These are phyloP conservation scores for Brassicogethes aeneus DNA, from an alignment of 2,888 invertebrate genomes.

Conservation along the genomic window DNA sequence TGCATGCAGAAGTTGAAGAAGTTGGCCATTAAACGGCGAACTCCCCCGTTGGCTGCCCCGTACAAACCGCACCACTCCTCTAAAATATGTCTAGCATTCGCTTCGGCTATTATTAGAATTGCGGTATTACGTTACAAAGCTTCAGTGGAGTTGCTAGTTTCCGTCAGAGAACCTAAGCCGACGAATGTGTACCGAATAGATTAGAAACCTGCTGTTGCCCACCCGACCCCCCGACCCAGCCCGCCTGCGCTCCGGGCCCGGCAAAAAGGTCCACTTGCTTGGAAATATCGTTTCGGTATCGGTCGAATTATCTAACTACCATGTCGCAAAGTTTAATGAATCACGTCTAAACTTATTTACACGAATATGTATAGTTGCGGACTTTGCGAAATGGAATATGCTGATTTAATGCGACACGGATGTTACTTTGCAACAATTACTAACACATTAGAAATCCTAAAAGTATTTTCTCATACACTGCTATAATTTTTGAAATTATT, in stretches of 20 bases:
- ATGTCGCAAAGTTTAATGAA: constrained; percentile 25
- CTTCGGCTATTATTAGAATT: constrained; percentile 26
- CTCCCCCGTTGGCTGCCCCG: constrained; percentile 8
- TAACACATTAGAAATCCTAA: no score
- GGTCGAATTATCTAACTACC: constrained; percentile 15
- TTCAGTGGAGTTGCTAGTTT: constrained; percentile 24
- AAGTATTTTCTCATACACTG: no score
- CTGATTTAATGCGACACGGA: not conserved
- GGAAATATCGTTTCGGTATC: constrained; percentile 9
- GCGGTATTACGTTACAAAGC: constrained; percentile 27
- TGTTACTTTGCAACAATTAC: no score
- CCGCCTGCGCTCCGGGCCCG: not conserved
- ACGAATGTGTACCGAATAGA: constrained; percentile 25
- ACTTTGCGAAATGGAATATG: not conserved
- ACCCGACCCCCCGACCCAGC: constrained; percentile 3
- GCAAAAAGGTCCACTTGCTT: constrained; percentile 5
- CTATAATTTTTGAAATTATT: no score
- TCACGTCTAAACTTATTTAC: constrained; percentile 21
- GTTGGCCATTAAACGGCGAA: no score
- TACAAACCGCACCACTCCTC: constrained; percentile 12
- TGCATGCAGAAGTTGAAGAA: constrained; percentile 9
- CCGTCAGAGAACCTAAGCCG: constrained; percentile 23
- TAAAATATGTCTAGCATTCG: constrained; percentile 26
- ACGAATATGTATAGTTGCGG: not conserved
- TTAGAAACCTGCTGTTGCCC: constrained; percentile 20